Conservation (phyloP, 2,888 invertebrate species). For the Aphidius colemani region DNA sequence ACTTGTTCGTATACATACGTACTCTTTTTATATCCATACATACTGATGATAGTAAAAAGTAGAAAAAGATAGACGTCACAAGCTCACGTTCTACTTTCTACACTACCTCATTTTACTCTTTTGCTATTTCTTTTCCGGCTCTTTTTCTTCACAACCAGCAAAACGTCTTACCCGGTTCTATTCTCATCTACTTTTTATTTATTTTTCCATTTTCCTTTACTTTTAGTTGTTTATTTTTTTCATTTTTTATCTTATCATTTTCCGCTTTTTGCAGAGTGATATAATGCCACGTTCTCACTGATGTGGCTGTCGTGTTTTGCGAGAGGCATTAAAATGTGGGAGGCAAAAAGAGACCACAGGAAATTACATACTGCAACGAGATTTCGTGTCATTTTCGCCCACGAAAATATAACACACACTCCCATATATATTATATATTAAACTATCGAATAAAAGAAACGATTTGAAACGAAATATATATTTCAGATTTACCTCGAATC, state of each 20-base stretch:
- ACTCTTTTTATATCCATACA: too few relatives aligned
- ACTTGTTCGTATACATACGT: too few relatives aligned
- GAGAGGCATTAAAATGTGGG: constrained; percentile 7
- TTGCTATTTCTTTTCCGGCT: constrained; percentile 1
- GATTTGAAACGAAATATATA: neutral
- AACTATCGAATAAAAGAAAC: neutral
- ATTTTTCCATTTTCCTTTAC: neutral
- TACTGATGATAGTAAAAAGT: too few relatives aligned
- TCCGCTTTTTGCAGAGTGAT: neutral
- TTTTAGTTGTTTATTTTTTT: constrained; percentile 1
- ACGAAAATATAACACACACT: neutral
- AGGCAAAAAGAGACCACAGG: constrained; percentile 24
- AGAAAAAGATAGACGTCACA: neutral
- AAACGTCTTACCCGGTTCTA: neutral
- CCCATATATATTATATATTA: neutral
- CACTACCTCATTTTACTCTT: neutral
- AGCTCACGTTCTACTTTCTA: constrained; percentile 4
- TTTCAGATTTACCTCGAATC: neutral
- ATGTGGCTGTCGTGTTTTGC: constrained; percentile 10
- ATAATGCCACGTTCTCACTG: constrained; percentile 8
- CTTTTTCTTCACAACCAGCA: constrained; percentile 9
- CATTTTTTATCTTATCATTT: constrained; percentile 10
- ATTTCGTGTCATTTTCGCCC: constrained; percentile 5
- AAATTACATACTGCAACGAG: constrained; percentile 26
- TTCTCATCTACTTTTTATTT: constrained; percentile 16